Percentiles rank a stretch among this genome's conserved stretches.
Conservation (phyloP, 2,113 vertebrate genomes). For the Prolemur simus region DNA sequence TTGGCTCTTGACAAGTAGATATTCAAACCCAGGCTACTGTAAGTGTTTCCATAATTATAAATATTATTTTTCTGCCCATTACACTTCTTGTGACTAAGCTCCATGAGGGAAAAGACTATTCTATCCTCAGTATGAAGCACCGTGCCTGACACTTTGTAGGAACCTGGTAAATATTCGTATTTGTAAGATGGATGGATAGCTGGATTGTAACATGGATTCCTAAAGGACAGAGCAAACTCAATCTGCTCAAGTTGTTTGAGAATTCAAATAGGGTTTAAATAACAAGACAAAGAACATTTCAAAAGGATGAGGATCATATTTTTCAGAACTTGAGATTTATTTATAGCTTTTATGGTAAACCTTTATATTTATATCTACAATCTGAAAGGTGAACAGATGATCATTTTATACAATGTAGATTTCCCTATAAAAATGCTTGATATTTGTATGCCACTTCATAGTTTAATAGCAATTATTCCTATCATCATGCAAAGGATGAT, state of each 20-base stretch:
- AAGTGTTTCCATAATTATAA: background rate
- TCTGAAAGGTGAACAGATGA: background rate
- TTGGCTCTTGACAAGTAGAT: background rate
- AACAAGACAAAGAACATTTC: background rate
- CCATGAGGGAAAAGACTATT: background rate
- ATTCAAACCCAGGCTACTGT: background rate
- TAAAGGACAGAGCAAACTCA: background rate
- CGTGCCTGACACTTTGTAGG: background rate
- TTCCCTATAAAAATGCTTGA: background rate
- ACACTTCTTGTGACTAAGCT: background rate
- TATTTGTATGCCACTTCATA: background rate
- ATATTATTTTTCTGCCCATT: background rate
- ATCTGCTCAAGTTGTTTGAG: background rate
- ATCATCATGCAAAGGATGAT: background rate
- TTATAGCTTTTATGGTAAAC: background rate
- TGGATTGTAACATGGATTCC: background rate
- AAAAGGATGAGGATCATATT: background rate
- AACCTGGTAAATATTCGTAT: background rate
- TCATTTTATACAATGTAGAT: background rate
- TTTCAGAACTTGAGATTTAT: background rate
- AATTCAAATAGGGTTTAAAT: background rate
- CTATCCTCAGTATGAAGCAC: background rate
- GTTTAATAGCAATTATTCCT: background rate
- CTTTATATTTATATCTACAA: background rate
- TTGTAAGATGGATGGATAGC: background rate